Evolutionary conservation across 2,888 invertebrate species (phyloP).

Genomic region (Erannis defoliaria): DNA sequence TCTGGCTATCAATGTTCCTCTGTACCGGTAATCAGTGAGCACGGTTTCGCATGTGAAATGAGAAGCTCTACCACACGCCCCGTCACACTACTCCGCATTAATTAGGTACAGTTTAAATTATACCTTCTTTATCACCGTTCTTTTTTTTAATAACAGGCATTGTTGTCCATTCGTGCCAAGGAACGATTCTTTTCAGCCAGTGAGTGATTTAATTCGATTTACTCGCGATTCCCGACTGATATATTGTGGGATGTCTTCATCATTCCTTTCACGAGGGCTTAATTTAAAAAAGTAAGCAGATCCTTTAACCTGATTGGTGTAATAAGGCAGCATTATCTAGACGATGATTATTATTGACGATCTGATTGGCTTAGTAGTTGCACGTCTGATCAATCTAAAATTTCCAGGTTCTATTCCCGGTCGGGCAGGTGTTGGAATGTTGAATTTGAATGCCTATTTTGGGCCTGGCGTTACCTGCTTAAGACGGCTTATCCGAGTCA

Average conservation of each 20-base stretch:
- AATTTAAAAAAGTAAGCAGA: constrained; percentile 48
- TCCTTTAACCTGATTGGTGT: constrained; percentile 22
- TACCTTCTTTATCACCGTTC: constrained; percentile 80
- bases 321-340: constrained; percentile 12
- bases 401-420: no score
- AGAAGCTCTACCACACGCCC: constrained; percentile 76
- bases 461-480: constrained; percentile 21
- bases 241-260: constrained; percentile 70
- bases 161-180: constrained; percentile 83
- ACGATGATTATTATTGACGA: neutral
- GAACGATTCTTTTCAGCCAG: constrained; percentile 81
- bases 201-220: constrained; percentile 82
- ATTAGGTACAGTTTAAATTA: constrained; percentile 75
- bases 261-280: constrained; percentile 56
- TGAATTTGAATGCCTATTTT: no score
- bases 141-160: constrained; percentile 83
- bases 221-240: constrained; percentile 69
- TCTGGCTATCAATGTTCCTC: constrained; percentile 72
- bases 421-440: no score
- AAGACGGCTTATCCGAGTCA: no score
- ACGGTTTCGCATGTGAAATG: constrained; percentile 75
- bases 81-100: constrained; percentile 75
- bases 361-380: neutral
- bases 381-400: no score
- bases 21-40: constrained; percentile 68